Percentiles rank a stretch among this genome's conserved stretches.
Conservation (phyloP, 35 echinoderm and acorn worm genomes). For the Ophiothrix spiculata region DNA sequence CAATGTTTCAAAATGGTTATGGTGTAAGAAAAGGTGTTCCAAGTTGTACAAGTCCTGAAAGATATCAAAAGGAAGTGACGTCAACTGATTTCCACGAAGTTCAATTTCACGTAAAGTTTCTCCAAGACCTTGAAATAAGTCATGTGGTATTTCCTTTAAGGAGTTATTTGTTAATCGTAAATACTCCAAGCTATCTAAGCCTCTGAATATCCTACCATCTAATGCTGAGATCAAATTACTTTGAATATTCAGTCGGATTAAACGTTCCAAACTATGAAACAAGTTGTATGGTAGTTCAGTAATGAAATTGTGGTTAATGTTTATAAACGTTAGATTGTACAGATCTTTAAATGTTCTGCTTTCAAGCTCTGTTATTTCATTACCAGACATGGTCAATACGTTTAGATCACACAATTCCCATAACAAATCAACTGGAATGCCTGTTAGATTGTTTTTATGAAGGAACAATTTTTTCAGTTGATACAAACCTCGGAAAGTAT, state of each 20-base stretch:
- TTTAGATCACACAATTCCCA: too few relatives aligned
- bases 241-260: neutral
- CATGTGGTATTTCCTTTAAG: neutral
- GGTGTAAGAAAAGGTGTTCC: neutral
- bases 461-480: neutral
- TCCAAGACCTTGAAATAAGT: neutral
- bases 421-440: too few relatives aligned
- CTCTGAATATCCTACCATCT: neutral
- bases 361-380: too few relatives aligned
- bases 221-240: neutral
- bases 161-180: neutral
- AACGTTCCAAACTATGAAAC: neutral
- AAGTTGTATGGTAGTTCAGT: neutral
- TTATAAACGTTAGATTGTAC: neutral
- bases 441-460: too few relatives aligned
- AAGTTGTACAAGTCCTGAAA: neutral
- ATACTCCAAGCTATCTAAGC: neutral
- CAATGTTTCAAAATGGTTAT: neutral
- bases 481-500: neutral
- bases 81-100: neutral
- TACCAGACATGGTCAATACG: too few relatives aligned
- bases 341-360: neutral
- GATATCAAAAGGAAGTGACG: neutral
- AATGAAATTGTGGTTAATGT: neutral
- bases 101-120: neutral